Conservation (phyloP, 2,888 invertebrate species). For the Coelinius sp. region DNA sequence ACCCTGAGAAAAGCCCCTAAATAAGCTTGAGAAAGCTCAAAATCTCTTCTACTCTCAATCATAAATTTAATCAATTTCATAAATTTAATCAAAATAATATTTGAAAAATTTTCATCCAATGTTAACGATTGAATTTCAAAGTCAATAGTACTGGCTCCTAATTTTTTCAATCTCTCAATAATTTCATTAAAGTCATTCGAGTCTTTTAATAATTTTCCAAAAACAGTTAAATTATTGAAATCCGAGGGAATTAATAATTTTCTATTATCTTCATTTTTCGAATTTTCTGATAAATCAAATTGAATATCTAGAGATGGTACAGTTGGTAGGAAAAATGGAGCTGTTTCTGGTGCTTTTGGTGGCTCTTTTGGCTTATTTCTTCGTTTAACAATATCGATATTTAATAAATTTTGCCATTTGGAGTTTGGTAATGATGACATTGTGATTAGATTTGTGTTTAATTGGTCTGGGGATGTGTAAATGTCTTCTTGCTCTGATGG, state of each 20-base stretch:
- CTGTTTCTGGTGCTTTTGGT: constrained; percentile 86
- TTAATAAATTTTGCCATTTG: constrained; percentile 92
- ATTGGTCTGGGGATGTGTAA: constrained; percentile 83
- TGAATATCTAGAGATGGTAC: constrained; percentile 85
- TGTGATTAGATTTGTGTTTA: constrained; percentile 84
- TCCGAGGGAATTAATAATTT: constrained; percentile 75
- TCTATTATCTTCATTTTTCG: constrained; percentile 64
- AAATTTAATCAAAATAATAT: constrained; percentile 83
- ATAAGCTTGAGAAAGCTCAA: constrained; percentile 93
- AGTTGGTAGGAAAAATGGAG: constrained; percentile 97
- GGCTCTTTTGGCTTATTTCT: constrained; percentile 92
- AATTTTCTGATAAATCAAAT: constrained; percentile 79
- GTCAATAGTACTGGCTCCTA: constrained; percentile 89
- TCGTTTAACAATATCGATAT: constrained; percentile 87
- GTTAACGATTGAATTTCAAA: constrained; percentile 87
- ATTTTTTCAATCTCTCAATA: constrained; percentile 77
- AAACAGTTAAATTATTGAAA: constrained; percentile 78
- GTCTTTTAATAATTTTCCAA: constrained; percentile 77
- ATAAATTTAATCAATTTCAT: constrained; percentile 80
- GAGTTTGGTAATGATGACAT: constrained; percentile 88
- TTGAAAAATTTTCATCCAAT: constrained; percentile 81
- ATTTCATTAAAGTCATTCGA: constrained; percentile 75
- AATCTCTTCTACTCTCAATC: constrained; percentile 83
- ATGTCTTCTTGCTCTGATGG: constrained; percentile 73
- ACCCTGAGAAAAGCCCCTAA: constrained; percentile 89